A percentile compares a stretch with the other conserved stretches of the same genome.
These are phyloP conservation scores for Propithecus perrieri DNA, from an alignment of 2,797 vertebrate genomes.

Conservation along the genomic window DNA sequence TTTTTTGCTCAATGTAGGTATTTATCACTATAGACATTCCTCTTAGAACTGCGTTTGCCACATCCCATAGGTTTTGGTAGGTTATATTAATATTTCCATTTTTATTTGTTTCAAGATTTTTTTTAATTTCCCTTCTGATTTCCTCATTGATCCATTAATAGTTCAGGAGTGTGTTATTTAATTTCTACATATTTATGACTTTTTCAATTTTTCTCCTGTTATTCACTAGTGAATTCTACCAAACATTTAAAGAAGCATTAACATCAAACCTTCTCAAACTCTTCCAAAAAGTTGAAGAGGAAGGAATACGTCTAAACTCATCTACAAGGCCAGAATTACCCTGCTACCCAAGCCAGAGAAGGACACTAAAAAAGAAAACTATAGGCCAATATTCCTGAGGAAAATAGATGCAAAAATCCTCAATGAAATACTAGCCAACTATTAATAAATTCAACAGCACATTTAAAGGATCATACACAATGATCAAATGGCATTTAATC, in stretches of 20 bases:
- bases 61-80: background rate
- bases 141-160: background rate
- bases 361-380: background rate
- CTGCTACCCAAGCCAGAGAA: background rate
- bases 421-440: background rate
- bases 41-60: background rate
- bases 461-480: background rate
- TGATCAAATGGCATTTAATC: background rate
- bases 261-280: background rate
- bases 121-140: background rate
- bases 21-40: background rate
- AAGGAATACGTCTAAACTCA: background rate
- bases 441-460: background rate
- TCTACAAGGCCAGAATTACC: background rate
- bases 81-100: background rate
- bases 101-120: background rate
- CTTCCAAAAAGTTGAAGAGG: background rate
- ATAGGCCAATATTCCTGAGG: background rate
- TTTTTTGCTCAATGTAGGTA: background rate
- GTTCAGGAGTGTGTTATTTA: too few species aligned
- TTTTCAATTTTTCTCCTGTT: background rate
- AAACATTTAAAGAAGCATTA: background rate
- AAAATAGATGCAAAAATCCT: background rate
- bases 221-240: background rate
- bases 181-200: background rate